A percentile compares a stretch with the other conserved stretches of the same genome.
These are phyloP conservation scores for Tinamus guttatus DNA, from an alignment of 2,113 vertebrate species.

Conservation along the genomic window DNA sequence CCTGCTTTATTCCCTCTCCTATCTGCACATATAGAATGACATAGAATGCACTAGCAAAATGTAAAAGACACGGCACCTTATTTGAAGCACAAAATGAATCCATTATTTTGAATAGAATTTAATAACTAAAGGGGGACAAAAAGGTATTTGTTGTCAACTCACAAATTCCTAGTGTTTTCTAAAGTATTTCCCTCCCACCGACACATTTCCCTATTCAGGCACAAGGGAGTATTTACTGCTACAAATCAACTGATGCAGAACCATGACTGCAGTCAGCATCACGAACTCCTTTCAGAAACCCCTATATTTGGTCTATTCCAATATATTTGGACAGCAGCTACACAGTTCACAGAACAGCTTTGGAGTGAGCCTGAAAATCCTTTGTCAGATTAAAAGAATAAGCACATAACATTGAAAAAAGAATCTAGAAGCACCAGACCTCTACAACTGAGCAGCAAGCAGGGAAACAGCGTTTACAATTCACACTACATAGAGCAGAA, in stretches of 20 bases:
- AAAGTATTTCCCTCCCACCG: neutral
- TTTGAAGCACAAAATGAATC: fast-evolving
- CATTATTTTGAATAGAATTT: neutral
- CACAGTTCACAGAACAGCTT: neutral
- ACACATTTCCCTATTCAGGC: no score
- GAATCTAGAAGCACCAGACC: neutral
- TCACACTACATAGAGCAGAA: no score
- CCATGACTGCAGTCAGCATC: fast-evolving
- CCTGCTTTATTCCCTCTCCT: neutral
- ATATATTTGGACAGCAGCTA: fast-evolving
- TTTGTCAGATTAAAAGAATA: neutral
- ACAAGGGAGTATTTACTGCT: neutral
- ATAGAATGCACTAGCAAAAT: neutral
- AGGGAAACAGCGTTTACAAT: fast-evolving
- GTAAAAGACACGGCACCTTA: neutral
- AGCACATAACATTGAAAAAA: fast-evolving
- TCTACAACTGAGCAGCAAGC: fast-evolving
- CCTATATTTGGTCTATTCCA: fast-evolving
- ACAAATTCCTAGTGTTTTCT: fast-evolving
- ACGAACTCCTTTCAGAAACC: neutral
- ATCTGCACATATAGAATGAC: neutral
- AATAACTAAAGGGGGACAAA: neutral
- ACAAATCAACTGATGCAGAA: fast-evolving
- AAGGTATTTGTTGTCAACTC: fast-evolving
- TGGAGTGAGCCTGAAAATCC: fast-evolving